Percentiles rank a stretch among this genome's conserved stretches.
These are phyloP conservation scores for Silurus lanzhouensis DNA, from an alignment of 2,797 vertebrate species.

Conservation along the genomic window DNA sequence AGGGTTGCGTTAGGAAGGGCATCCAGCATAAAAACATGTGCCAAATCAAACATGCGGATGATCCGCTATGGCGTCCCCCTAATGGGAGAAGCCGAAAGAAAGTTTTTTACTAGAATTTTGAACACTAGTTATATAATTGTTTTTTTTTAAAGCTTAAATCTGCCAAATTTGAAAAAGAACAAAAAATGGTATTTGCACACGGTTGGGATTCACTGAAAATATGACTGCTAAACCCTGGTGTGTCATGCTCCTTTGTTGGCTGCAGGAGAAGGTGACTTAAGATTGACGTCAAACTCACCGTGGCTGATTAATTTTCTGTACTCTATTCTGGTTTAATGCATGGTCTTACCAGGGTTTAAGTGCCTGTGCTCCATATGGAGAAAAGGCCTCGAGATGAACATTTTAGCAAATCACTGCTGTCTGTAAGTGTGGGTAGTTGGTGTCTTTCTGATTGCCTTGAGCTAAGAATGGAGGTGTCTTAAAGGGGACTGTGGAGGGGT, in stretches of 20 bases:
- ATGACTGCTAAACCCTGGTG: conserved; percentile 29
- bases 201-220: conserved; percentile 22
- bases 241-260: conserved; percentile 30
- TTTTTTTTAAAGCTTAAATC: not conserved
- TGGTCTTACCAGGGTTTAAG: conserved; percentile 24
- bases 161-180: not conserved
- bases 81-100: no score
- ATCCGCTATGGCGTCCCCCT: no score
- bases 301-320: conserved; percentile 46
- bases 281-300: conserved; percentile 39
- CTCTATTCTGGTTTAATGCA: conserved; percentile 20
- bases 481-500: not conserved
- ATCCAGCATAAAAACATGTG: no score
- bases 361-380: not conserved
- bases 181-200: not conserved
- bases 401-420: conserved; percentile 13
- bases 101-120: not conserved
- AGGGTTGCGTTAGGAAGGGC: no score
- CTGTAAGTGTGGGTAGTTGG: not conserved
- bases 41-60: no score
- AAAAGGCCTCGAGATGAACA: not conserved
- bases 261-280: conserved; percentile 36
- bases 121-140: not conserved
- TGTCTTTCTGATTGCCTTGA: conserved; percentile 8
- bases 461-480: conserved; percentile 9